Conservation (phyloP, 2,888 invertebrate genomes). For the Hylaea fasciaria region DNA sequence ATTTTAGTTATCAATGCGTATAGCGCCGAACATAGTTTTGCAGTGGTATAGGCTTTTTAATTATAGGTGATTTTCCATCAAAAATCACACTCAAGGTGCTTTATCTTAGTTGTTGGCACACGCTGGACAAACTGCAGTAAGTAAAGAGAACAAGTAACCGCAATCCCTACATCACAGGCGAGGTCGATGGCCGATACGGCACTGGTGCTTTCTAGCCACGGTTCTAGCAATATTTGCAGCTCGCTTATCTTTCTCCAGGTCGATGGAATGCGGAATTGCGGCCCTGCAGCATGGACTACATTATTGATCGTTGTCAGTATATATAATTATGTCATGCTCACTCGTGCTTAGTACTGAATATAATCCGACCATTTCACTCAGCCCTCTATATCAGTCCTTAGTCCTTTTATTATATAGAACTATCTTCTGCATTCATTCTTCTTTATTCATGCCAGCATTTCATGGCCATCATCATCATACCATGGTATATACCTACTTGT, state of each 20-base stretch:
- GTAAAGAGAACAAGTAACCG: background rate
- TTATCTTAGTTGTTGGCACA: too few relatives aligned
- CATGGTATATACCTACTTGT: too few relatives aligned
- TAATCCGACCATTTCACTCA: too few relatives aligned
- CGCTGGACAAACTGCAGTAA: background rate
- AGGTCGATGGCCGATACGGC: constrained; percentile 37
- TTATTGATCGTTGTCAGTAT: constrained; percentile 7
- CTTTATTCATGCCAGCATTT: too few relatives aligned
- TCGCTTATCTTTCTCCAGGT: constrained; percentile 13
- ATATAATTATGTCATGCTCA: background rate
- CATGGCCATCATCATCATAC: too few relatives aligned
- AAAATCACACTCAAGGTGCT: too few relatives aligned
- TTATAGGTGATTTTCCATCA: too few relatives aligned
- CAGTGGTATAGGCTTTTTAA: too few relatives aligned
- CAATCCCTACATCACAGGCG: constrained; percentile 3
- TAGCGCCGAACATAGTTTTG: background rate
- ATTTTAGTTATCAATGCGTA: background rate
- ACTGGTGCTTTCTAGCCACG: constrained; percentile 20
- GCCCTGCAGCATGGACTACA: background rate
- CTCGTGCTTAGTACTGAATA: too few relatives aligned
- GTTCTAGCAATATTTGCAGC: background rate
- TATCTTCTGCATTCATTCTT: too few relatives aligned
- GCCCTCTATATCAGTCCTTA: too few relatives aligned
- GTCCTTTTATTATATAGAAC: too few relatives aligned
- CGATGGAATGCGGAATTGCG: constrained; percentile 17